Base-by-base conservation (phyloP, 2,113 vertebrate species). In the Morone chrysops region DNA sequence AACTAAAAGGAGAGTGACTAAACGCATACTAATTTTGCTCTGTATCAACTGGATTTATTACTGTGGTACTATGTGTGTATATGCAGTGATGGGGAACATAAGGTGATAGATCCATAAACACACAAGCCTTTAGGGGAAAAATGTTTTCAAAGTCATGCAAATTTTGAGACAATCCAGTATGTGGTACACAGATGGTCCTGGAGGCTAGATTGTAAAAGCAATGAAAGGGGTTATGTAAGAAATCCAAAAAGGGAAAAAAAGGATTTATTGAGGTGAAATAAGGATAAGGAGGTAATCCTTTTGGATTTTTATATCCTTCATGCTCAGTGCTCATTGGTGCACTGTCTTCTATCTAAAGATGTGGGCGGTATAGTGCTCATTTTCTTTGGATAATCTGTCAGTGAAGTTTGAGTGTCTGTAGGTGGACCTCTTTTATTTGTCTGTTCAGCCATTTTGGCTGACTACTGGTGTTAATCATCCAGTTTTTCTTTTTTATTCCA, bases 201-300 rank as follows among this genome's bases (percentile, higher is more conserved):
- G 43, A 70, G 38, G 70, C 43, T 41, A 9, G 0, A 54, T 38
- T 5, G 8, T 43, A 63, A 62, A 62, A 68, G 11, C 11, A n/a
- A 2, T 43, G 7, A 18, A 16, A 45, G 18, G 11, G 2, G 41
- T 70, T 67, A 63, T 56, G 22, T 62, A 56, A 81, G 9, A 67
- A 51, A 63, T 47, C 41, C 4, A 53, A 63, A 11, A 16, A 67
- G 14, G 17, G 17, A 51, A 22, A 59, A 9, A 7, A 40, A 31
- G 36, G 62, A 69, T 69, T 69, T 57, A 59, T 8, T 11, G 38
- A 78, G 63, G 74, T 74, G 54, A 78, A 74, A 20, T 59, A 40
- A 74, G 69, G 62, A 69, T 51, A n/a, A 63, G 5, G 65, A 45
- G 6, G 13, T 77, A 70, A 65, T 77, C 59, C 59, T 76, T 54